phyloP scores from a whole-genome alignment of 2,888 invertebrate species.

The Nysson spinosus region DNA sequence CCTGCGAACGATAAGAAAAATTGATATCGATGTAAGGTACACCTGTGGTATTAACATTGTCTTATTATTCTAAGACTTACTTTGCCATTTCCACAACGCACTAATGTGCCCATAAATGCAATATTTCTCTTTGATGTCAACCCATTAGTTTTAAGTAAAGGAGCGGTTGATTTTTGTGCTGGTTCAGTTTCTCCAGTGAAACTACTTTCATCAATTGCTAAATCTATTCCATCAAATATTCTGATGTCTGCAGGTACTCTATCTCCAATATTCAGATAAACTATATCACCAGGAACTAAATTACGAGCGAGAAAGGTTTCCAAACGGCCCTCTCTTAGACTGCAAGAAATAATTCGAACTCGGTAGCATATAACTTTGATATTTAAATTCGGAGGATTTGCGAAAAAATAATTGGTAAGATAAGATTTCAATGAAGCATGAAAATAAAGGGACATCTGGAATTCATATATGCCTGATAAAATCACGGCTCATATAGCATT shows the following conservation, averaged over 20 bases:
- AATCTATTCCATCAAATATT: constrained; percentile 93
- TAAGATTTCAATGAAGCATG: too few species aligned
- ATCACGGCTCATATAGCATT: too few species aligned
- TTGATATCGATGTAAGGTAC: constrained; percentile 8
- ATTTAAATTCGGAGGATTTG: too few species aligned
- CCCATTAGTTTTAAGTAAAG: constrained; percentile 82
- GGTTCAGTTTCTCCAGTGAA: constrained; percentile 99
- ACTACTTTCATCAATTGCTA: constrained; percentile 98
- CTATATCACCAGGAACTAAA: constrained; percentile 97
- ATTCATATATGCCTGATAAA: too few species aligned
- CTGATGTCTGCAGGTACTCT: constrained; percentile 97
- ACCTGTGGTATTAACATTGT: constrained; percentile 12
- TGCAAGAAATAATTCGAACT: constrained; percentile 77
- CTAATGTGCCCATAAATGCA: constrained; percentile 98
- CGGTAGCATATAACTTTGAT: too few species aligned
- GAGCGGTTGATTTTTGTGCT: constrained; percentile 85
- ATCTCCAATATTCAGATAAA: constrained; percentile 95
- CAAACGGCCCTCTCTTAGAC: constrained; percentile 90
- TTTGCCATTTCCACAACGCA: constrained; percentile 97
- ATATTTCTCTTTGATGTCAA: constrained; percentile 89
- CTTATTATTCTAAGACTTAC: constrained; percentile 76
- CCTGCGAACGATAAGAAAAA: constrained; percentile 79
- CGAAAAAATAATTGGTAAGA: too few species aligned
- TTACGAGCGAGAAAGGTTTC: constrained; percentile 96
- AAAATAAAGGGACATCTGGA: constrained; percentile 5